Evolutionary conservation across 2,797 vertebrate species (phyloP).

Genomic region (Aratinga solstitialis): DNA sequence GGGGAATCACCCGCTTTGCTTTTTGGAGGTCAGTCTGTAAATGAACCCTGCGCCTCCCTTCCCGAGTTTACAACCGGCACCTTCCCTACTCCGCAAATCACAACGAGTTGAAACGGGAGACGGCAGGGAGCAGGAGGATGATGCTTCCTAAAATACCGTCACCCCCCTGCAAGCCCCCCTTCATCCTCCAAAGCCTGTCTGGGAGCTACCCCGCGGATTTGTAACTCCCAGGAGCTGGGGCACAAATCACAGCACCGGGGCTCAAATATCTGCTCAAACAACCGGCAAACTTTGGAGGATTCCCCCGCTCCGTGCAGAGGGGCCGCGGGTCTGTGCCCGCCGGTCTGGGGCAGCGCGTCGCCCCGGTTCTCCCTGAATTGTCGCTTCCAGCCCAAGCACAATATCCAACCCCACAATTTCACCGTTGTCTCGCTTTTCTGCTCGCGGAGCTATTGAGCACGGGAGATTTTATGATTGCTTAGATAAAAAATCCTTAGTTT

Average conservation of each 20-base stretch:
- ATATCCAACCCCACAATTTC: background rate
- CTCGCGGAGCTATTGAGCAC: background rate
- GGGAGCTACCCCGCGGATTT: background rate
- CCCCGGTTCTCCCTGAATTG: background rate
- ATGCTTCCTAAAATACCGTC: background rate
- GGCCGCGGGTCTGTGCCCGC: background rate
- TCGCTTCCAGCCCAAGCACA: background rate
- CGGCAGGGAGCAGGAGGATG: background rate
- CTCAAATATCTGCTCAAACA: background rate
- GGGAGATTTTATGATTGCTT: background rate
- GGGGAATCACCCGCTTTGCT: background rate
- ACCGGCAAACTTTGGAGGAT: background rate
- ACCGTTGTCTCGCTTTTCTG: background rate
- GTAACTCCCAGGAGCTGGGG: background rate
- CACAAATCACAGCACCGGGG: background rate
- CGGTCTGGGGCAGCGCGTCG: background rate
- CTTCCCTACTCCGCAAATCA: background rate
- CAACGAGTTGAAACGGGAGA: background rate
- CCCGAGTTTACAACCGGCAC: background rate
- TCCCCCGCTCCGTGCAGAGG: background rate
- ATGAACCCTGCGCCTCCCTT: rapidly evolving
- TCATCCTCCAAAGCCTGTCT: background rate
- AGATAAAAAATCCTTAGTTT: background rate
- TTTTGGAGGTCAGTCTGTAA: background rate
- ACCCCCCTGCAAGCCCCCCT: background rate